Evolutionary conservation across 2,113 vertebrate genomes (phyloP).

Genomic region (Petaurus breviceps): DNA sequence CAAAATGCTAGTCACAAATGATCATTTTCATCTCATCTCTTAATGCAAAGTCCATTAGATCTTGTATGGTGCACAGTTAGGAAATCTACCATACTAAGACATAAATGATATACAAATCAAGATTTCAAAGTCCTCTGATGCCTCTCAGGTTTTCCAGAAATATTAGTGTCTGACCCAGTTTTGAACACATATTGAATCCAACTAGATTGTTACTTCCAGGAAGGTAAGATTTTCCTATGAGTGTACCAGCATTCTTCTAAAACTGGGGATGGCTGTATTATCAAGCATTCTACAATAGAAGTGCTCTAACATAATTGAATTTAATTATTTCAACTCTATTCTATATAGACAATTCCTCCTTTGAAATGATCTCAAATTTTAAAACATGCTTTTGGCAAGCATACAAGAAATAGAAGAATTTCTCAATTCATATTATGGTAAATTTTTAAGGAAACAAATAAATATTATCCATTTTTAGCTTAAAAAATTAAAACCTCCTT

Average conservation of each 20-base stretch:
- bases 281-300: constrained; percentile 51
- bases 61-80: constrained; percentile 37
- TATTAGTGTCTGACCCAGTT: constrained; percentile 74
- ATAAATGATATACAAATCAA: constrained; percentile 43
- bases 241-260: constrained; percentile 41
- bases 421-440: constrained; percentile 45
- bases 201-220: constrained; percentile 70
- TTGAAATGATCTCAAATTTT: constrained; percentile 68
- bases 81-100: constrained; percentile 71
- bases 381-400: constrained; percentile 62
- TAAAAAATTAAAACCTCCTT: constrained; percentile 49
- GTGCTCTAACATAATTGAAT: constrained; percentile 58
- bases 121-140: constrained; percentile 72
- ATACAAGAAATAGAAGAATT: constrained; percentile 43
- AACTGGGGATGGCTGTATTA: constrained; percentile 33
- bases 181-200: constrained; percentile 61
- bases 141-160: constrained; percentile 53
- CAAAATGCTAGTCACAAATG: constrained; percentile 32
- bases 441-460: constrained; percentile 8
- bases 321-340: constrained; percentile 73
- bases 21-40: background rate
- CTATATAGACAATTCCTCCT: constrained; percentile 61
- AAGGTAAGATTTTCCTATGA: constrained; percentile 63
- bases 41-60: constrained; percentile 67
- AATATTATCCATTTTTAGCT: background rate